Conservation (phyloP, 2,113 vertebrate genomes). For the Periophthalmus modestus region DNA sequence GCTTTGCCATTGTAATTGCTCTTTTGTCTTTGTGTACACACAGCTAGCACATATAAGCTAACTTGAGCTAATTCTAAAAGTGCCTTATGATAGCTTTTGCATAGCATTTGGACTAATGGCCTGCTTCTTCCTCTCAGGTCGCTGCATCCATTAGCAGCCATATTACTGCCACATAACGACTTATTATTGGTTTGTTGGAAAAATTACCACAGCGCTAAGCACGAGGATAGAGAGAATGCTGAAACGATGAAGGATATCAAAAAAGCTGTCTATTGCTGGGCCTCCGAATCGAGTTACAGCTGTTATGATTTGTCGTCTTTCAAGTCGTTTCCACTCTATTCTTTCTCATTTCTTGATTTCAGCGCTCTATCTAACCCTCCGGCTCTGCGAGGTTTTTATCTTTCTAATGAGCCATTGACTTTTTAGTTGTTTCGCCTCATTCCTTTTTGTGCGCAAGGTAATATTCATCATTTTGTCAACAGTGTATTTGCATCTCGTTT, state of each 20-base stretch:
- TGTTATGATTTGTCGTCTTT: conserved; percentile 76
- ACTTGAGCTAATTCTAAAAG: conserved; percentile 57
- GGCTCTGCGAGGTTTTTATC: conserved; percentile 64
- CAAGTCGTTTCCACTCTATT: conserved; percentile 63
- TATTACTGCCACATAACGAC: conserved; percentile 78
- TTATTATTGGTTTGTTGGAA: conserved; percentile 75
- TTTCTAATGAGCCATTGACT: conserved; percentile 68
- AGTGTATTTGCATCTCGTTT: conserved; percentile 34
- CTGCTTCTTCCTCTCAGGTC: conserved; percentile 70
- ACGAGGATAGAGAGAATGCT: conserved; percentile 32
- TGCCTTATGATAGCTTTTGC: conserved; percentile 65
- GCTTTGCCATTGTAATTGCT: neutral
- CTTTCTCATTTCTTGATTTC: conserved; percentile 60
- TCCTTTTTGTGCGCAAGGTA: conserved; percentile 64
- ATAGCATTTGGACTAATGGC: conserved; percentile 72
- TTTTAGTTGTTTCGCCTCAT: conserved; percentile 53
- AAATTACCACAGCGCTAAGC: conserved; percentile 60
- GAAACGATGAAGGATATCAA: conserved; percentile 54
- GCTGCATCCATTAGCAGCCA: conserved; percentile 74
- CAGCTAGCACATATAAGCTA: conserved; percentile 17
- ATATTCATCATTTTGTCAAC: conserved; percentile 70
- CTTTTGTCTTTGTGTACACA: neutral
- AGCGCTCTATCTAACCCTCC: conserved; percentile 44
- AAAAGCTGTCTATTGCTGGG: conserved; percentile 57
- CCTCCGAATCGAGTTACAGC: conserved; percentile 75